phyloP scores from a whole-genome alignment of 2,888 invertebrate species.

The Anarsia innoxiella region DNA sequence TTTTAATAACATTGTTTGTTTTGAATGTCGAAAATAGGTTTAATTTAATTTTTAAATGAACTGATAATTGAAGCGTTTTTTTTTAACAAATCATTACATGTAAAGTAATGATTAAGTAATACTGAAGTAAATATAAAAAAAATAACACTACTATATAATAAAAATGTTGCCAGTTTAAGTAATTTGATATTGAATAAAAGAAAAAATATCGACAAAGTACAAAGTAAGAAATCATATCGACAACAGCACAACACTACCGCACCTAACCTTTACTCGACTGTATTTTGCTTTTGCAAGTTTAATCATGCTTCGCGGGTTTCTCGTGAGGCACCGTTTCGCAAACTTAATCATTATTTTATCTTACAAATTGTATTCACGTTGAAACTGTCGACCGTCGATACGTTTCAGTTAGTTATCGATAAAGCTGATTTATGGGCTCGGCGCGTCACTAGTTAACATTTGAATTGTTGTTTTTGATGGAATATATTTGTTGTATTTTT shows the following conservation, averaged over 20 bases:
- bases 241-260: constrained; percentile 30
- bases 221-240: too few species aligned
- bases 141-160: too few species aligned
- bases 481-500: too few species aligned
- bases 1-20: too few species aligned
- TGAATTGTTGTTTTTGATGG: neutral
- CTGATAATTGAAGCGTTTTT: too few species aligned
- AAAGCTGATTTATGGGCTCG: constrained; percentile 3
- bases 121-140: too few species aligned
- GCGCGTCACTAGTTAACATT: constrained; percentile 36
- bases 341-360: constrained; percentile 72
- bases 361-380: constrained; percentile 70
- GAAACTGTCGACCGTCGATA: constrained; percentile 39
- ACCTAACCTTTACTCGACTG: constrained; percentile 69
- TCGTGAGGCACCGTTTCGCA: constrained; percentile 73
- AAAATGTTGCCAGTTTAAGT: too few species aligned
- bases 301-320: constrained; percentile 54
- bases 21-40: too few species aligned
- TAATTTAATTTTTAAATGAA: too few species aligned
- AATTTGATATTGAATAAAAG: too few species aligned
- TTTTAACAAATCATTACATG: too few species aligned
- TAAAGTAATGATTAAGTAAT: too few species aligned
- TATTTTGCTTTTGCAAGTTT: constrained; percentile 74
- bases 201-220: constrained; percentile 3
- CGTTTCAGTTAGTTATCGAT: constrained; percentile 22